phyloP scores from a whole-genome alignment of 2,888 invertebrate genomes.

The Choreutis nemorana region DNA sequence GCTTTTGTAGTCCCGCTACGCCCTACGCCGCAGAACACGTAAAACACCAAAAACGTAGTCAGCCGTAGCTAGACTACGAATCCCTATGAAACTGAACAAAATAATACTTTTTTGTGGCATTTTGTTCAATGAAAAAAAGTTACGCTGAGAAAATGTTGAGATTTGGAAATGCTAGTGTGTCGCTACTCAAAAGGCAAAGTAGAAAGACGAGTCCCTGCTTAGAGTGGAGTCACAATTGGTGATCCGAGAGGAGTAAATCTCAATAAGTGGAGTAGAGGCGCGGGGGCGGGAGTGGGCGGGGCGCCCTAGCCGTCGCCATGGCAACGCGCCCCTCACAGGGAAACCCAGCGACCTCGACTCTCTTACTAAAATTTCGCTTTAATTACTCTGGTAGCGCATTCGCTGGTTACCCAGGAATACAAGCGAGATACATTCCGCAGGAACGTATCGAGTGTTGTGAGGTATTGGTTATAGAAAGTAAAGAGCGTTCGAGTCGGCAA shows the following conservation, averaged over 20 bases:
- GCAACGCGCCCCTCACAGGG: slow-evolving; percentile 38
- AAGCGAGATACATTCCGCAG: too few relatives aligned
- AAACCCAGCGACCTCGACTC: slow-evolving; percentile 12
- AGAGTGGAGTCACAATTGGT: slow-evolving; percentile 30
- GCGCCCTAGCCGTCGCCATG: slow-evolving; percentile 47
- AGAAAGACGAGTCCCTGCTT: slow-evolving; percentile 14
- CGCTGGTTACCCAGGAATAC: too few relatives aligned
- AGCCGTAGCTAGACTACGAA: too few relatives aligned
- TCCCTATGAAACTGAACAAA: slow-evolving; percentile 2
- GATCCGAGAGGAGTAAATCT: slow-evolving; percentile 36
- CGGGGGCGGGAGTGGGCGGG: slow-evolving; percentile 37
- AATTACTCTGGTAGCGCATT: too few relatives aligned
- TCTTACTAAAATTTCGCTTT: too few relatives aligned
- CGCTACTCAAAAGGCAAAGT: slow-evolving; percentile 1
- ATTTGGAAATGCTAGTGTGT: too few relatives aligned
- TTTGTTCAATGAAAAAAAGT: too few relatives aligned
- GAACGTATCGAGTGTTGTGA: too few relatives aligned
- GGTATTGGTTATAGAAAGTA: slow-evolving; percentile 64
- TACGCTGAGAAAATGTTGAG: too few relatives aligned
- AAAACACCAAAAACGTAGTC: too few relatives aligned
- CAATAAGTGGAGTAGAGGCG: slow-evolving; percentile 30
- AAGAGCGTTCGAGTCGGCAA: slow-evolving; percentile 51
- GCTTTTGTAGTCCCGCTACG: background rate
- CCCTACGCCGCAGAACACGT: too few relatives aligned
- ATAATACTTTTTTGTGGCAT: background rate